A percentile compares a stretch with the other conserved stretches of the same genome.
These are phyloP conservation scores for Galerucella nymphaeae DNA, from an alignment of 2,888 invertebrate species.

Conservation along the genomic window DNA sequence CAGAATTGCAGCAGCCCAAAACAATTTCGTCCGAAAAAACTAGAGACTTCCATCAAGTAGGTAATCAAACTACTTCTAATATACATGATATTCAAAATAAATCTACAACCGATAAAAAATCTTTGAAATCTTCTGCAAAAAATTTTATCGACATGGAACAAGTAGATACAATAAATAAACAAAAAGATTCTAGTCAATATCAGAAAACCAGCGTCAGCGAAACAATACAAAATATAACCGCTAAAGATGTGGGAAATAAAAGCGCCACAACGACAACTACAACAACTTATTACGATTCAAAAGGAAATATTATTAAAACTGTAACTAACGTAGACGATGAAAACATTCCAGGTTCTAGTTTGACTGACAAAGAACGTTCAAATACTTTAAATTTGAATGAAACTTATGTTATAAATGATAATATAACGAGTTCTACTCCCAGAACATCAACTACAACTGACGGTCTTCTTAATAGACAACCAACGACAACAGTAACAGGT, in stretches of 20 bases:
- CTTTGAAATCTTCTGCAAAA: slow-evolving; percentile 42
- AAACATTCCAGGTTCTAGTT: slow-evolving; percentile 40
- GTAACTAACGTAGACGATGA: slow-evolving; percentile 56
- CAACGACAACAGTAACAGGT: slow-evolving; percentile 19
- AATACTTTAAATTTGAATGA: slow-evolving; percentile 14
- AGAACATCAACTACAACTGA: slow-evolving; percentile 19
- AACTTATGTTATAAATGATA: slow-evolving; percentile 20
- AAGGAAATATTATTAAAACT: slow-evolving; percentile 60
- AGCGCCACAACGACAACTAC: slow-evolving; percentile 56
- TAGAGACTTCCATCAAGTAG: slow-evolving; percentile 63
- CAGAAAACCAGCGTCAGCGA: slow-evolving; percentile 30
- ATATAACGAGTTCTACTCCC: slow-evolving; percentile 21
- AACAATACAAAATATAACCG: slow-evolving; percentile 34
- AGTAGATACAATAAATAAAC: slow-evolving; percentile 40
- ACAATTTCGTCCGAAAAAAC: slow-evolving; percentile 65
- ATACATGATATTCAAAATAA: slow-evolving; percentile 51
- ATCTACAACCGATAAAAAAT: slow-evolving; percentile 25
- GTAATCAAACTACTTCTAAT: slow-evolving; percentile 56
- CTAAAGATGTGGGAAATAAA: slow-evolving; percentile 43
- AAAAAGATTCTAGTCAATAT: slow-evolving; percentile 30
- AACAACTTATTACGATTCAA: slow-evolving; percentile 62
- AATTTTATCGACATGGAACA: slow-evolving; percentile 47
- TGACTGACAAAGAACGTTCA: slow-evolving; percentile 13
- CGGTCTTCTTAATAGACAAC: slow-evolving; percentile 24
- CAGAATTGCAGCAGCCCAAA: slow-evolving; percentile 63